A percentile compares a stretch with the other conserved stretches of the same genome.
Conservation (phyloP, 2,888 invertebrate species). For the Blera fallax region DNA sequence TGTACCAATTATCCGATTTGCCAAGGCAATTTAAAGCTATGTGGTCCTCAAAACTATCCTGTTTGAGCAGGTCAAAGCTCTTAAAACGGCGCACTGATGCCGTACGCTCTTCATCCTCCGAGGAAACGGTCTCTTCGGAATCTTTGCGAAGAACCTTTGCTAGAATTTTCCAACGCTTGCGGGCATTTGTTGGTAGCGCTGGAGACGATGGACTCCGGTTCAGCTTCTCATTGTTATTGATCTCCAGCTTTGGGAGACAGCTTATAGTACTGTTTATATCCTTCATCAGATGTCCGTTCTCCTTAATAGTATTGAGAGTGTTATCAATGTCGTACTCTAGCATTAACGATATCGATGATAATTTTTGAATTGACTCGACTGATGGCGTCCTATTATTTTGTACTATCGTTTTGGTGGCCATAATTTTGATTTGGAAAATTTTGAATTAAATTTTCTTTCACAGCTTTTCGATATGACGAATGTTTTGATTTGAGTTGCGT, state of each 20-base stretch:
- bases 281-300: slow-evolving; percentile 76
- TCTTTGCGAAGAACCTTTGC: slow-evolving; percentile 85
- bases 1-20: slow-evolving; percentile 84
- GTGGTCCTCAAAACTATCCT: slow-evolving; percentile 82
- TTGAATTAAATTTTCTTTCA: slow-evolving; percentile 30
- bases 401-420: slow-evolving; percentile 70
- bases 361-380: slow-evolving; percentile 73
- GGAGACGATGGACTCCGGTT: slow-evolving; percentile 77
- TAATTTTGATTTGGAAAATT: slow-evolving; percentile 42
- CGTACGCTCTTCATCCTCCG: slow-evolving; percentile 80
- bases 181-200: slow-evolving; percentile 82
- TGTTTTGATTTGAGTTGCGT: slow-evolving; percentile 61
- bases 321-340: slow-evolving; percentile 81
- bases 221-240: slow-evolving; percentile 70
- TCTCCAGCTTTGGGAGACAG: slow-evolving; percentile 55
- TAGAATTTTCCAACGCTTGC: slow-evolving; percentile 87
- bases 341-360: slow-evolving; percentile 80
- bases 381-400: slow-evolving; percentile 63
- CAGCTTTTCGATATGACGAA: slow-evolving; percentile 66
- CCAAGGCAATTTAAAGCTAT: slow-evolving; percentile 81
- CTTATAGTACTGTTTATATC: slow-evolving; percentile 37
- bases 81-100: slow-evolving; percentile 84
- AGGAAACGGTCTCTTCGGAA: slow-evolving; percentile 80
- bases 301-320: slow-evolving; percentile 80
- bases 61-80: slow-evolving; percentile 84